Base-by-base conservation (phyloP, 2,888 invertebrate species). In the Agrotis exclamationis region DNA sequence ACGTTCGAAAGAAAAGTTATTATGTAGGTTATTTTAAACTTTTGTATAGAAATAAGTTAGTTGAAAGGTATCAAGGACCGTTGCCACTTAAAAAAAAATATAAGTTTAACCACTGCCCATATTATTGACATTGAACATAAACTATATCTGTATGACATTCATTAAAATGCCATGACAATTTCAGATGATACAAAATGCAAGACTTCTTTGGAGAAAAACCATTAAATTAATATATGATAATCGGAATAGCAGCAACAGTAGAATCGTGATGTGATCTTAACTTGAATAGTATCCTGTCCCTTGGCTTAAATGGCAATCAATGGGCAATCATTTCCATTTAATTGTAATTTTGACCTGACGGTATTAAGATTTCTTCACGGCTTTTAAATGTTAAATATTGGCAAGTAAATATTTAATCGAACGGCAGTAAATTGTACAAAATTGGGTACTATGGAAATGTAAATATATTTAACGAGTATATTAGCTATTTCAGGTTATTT, bases 291-390 rank as follows among this genome's bases (percentile, higher is more conserved):
- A 39, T 56, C 53, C 20, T 59, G 48, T 44, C 45, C 14, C 20
- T 13, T 51, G 2, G 74, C 60, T 24, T 74, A 73, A 44, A 58
- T 6, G 80, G 60, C 18, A n/a, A 74, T 57, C 47, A 79, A 74
- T 65, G 47, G 48, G 50, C 22, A 64, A 60, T 76, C 18, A 60
- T 22, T 39, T 73, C 39, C 47, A 53, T 63, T 68, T 62, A 62
- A 64, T 77, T 80, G 59, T 80, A 75, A 80, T 65, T 80, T 39
- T 58, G 53, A 59, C 76, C 68, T 80, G 14, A 58, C 11, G 64
- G 58, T 62, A 57, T 70, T 63, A 22, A 24, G 14, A 48, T 67
- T 67, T 57, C 68, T 20, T 67, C 56, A 57, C 14, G 22, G 14
- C 11, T 48, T 9, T 16, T 28, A 54, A 54, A 45, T 50, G 7